These are phyloP conservation scores for Eumerus sabulonum DNA, from an alignment of 2,888 invertebrate genomes.

Conservation along the genomic window DNA sequence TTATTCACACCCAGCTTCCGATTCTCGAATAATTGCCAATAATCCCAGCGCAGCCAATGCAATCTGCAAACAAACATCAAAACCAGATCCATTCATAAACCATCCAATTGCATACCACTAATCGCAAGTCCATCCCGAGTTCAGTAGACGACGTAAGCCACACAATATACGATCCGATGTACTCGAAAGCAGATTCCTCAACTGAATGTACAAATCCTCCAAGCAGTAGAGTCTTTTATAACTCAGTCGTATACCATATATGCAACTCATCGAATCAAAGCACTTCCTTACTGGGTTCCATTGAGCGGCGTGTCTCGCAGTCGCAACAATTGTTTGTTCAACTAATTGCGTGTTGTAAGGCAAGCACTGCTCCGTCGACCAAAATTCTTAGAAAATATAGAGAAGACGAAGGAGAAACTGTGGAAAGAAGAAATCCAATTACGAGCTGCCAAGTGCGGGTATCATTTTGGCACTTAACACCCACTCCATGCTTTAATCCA, in stretches of 20 bases:
- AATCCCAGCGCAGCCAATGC: slow-evolving; percentile 32
- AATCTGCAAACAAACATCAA: slow-evolving; percentile 35
- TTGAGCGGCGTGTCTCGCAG: slow-evolving; percentile 26
- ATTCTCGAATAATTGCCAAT: slow-evolving; percentile 20
- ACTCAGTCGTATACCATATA: slow-evolving; percentile 9
- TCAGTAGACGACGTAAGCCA: neutral
- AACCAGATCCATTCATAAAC: neutral
- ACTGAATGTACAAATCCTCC: slow-evolving; percentile 45
- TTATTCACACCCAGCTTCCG: slow-evolving; percentile 42
- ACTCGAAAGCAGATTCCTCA: slow-evolving; percentile 36
- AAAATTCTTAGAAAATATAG: slow-evolving; percentile 51
- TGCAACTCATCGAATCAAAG: neutral
- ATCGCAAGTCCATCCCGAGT: slow-evolving; percentile 37
- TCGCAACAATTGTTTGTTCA: slow-evolving; percentile 33
- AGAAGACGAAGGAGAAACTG: neutral
- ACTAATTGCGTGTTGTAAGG: slow-evolving; percentile 45
- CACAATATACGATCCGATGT: slow-evolving; percentile 16
- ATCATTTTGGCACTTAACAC: slow-evolving; percentile 43
- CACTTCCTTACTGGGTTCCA: slow-evolving; percentile 62
- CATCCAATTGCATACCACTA: slow-evolving; percentile 36
- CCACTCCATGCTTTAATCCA: slow-evolving; percentile 16
- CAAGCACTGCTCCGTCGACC: slow-evolving; percentile 16
- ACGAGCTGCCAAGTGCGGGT: slow-evolving; percentile 4
- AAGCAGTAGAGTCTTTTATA: slow-evolving; percentile 56
- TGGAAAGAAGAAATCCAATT: no score